Conservation (phyloP, 2,113 vertebrate species). For the Calypte anna region DNA sequence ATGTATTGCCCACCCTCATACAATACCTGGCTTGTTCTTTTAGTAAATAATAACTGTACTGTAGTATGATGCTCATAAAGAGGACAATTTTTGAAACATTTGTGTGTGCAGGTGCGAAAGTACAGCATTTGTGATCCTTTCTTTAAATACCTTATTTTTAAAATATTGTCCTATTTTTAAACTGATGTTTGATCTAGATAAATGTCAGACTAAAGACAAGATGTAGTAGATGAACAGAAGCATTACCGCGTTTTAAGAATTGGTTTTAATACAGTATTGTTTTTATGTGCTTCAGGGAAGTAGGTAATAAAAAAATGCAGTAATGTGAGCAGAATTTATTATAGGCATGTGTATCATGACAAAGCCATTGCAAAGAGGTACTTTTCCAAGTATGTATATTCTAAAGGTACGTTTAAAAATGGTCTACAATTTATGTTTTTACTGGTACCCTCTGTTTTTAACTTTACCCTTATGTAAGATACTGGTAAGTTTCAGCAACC, state of each 20-base stretch:
- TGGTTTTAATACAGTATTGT: neutral
- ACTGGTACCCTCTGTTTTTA: neutral
- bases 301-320: neutral
- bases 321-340: neutral
- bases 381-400: neutral
- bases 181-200: neutral
- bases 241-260: neutral
- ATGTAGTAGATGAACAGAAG: neutral
- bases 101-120: neutral
- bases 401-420: neutral
- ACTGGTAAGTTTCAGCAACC: constrained; percentile 5
- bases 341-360: neutral
- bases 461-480: neutral
- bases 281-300: neutral
- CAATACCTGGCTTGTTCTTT: neutral
- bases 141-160: neutral
- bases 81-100: neutral
- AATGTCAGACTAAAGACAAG: neutral
- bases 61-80: neutral
- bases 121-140: neutral
- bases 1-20: neutral
- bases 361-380: neutral
- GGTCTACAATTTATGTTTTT: neutral
- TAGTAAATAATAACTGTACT: neutral
- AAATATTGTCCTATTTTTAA: neutral